Evolutionary conservation across 2,797 vertebrate genomes (phyloP).

Genomic region (Labroides dimidiatus): DNA sequence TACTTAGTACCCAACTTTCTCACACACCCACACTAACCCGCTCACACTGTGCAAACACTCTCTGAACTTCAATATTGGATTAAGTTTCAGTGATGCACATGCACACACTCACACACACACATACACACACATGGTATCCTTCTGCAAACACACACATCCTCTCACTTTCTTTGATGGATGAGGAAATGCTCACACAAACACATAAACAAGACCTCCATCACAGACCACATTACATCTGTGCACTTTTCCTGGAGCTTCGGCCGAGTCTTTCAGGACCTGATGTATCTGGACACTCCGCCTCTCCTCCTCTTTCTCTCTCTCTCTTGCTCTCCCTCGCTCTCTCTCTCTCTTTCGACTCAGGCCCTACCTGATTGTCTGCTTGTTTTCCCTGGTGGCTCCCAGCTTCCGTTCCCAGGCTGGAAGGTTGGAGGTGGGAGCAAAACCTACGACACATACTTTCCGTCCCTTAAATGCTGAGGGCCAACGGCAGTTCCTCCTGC

Average conservation of each 20-base stretch:
- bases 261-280: conserved; percentile 64
- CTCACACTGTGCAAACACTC: conserved; percentile 72
- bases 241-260: conserved; percentile 73
- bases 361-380: conserved; percentile 98
- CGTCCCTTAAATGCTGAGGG: conserved; percentile 95
- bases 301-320: conserved; percentile 53
- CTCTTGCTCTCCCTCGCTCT: conserved; percentile 62
- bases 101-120: conserved; percentile 34
- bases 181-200: conserved; percentile 82
- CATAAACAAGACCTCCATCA: conserved; percentile 72
- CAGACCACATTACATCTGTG: conserved; percentile 65
- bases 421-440: conserved; percentile 89
- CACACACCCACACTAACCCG: conserved; percentile 47
- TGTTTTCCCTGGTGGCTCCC: conserved; percentile 98
- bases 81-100: conserved; percentile 67
- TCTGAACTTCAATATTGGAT: conserved; percentile 75
- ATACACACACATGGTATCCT: conserved; percentile 24
- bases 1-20: conserved; percentile 36
- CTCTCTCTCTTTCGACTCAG: conserved; percentile 52
- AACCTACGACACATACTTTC: conserved; percentile 98
- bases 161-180: conserved; percentile 81
- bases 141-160: conserved; percentile 81
- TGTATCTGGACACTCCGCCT: conserved; percentile 63
- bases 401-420: conserved; percentile 99
- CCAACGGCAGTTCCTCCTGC: conserved; percentile 91